Percentiles rank a stretch among this genome's conserved stretches.
phyloP scores from a whole-genome alignment of 2,797 vertebrate genomes.

The Peromyscus attwateri region DNA sequence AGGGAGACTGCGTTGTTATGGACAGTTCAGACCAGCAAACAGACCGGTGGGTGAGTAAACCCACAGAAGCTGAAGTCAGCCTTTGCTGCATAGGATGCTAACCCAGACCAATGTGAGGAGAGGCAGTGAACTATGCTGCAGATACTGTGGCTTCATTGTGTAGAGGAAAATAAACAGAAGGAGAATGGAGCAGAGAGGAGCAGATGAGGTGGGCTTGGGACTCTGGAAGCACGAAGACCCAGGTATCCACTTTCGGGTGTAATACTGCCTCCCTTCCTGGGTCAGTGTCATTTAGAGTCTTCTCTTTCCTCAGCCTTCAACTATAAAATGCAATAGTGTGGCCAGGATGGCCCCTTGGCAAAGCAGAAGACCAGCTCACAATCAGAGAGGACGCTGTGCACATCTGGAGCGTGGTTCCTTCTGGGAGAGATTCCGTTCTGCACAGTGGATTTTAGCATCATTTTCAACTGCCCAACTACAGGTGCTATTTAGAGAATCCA shows the following conservation, averaged over 20 bases:
- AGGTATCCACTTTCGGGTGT: slow-evolving; percentile 6
- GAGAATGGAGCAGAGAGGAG: not conserved
- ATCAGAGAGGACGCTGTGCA: not conserved
- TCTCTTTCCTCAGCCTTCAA: slow-evolving; percentile 12
- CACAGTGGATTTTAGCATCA: slow-evolving; percentile 47
- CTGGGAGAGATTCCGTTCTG: slow-evolving; percentile 59
- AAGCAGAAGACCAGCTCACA: not conserved
- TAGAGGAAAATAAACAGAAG: not conserved
- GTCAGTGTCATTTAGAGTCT: not conserved
- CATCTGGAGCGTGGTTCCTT: slow-evolving; percentile 11
- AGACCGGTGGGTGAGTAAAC: not conserved
- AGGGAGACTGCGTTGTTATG: not conserved
- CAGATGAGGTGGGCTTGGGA: not conserved
- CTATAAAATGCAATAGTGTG: slow-evolving; percentile 14
- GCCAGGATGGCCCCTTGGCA: not conserved
- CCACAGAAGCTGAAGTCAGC: not conserved
- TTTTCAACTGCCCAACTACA: slow-evolving; percentile 60
- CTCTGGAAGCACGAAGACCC: not conserved
- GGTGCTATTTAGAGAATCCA: slow-evolving; percentile 65
- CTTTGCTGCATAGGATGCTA: not conserved
- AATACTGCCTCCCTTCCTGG: not conserved
- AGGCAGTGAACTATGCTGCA: not conserved
- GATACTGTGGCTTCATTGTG: not conserved
- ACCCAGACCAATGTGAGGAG: not conserved
- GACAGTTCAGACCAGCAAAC: not conserved